Evolutionary conservation across 2,113 vertebrate species (phyloP).

Genomic region (Lepidothrix coronata): DNA sequence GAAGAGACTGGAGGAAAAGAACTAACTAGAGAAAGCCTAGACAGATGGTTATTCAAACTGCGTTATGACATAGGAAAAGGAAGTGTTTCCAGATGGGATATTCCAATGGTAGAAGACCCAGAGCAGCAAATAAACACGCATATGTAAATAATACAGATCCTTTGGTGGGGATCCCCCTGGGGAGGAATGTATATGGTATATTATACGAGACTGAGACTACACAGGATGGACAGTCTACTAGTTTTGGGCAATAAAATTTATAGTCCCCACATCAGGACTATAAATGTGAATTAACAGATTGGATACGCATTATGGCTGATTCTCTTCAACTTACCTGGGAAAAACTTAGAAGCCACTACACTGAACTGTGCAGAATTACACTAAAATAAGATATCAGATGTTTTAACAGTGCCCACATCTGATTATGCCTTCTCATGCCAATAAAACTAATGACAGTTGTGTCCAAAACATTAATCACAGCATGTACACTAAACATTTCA

Average conservation of each 20-base stretch:
- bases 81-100: neutral
- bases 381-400: neutral
- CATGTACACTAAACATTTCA: neutral
- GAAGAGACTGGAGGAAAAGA: neutral
- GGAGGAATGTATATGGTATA: neutral
- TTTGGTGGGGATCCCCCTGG: no score
- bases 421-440: neutral
- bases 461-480: neutral
- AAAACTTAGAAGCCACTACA: neutral
- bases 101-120: neutral
- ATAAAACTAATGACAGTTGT: neutral
- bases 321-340: neutral
- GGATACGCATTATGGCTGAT: neutral
- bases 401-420: neutral
- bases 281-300: neutral
- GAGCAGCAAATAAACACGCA: neutral
- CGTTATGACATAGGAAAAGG: neutral
- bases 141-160: neutral
- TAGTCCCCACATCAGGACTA: neutral
- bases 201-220: neutral
- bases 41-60: neutral
- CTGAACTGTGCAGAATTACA: neutral
- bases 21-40: neutral
- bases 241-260: neutral
- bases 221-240: neutral